A percentile compares a stretch with the other conserved stretches of the same genome.
These are phyloP conservation scores for Acronicta alni DNA, from an alignment of 2,888 invertebrate species.

Conservation along the genomic window DNA sequence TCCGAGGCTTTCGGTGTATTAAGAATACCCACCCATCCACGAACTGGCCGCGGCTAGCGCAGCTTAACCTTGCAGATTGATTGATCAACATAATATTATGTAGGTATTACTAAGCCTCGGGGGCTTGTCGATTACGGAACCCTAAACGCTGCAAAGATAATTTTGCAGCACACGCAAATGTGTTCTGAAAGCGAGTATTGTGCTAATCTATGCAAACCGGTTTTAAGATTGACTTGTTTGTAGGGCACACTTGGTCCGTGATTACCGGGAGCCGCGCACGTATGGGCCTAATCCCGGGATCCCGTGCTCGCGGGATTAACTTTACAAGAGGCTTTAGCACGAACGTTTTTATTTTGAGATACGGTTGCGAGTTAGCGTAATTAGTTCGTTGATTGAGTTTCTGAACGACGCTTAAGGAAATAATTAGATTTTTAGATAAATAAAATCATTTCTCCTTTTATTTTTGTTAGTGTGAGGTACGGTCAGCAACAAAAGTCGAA, in stretches of 20 bases:
- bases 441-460: no score
- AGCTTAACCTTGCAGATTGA: no score
- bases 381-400: background rate
- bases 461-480: no score
- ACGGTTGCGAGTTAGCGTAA: background rate
- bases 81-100: no score
- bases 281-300: slow-evolving; percentile 66
- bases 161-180: slow-evolving; percentile 64
- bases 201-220: slow-evolving; percentile 84
- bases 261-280: slow-evolving; percentile 65
- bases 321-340: slow-evolving; percentile 35
- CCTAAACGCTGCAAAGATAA: background rate
- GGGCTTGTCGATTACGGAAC: no score
- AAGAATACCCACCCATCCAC: no score
- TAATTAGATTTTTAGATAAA: background rate
- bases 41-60: no score
- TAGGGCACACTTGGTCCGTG: slow-evolving; percentile 72
- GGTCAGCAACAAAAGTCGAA: no score
- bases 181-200: slow-evolving; percentile 75
- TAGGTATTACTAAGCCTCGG: no score
- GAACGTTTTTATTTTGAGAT: slow-evolving; percentile 26
- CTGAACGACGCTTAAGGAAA: background rate
- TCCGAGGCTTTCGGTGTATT: no score
- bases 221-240: slow-evolving; percentile 85
- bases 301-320: slow-evolving; percentile 50